Conservation (phyloP, 2,113 vertebrate species). For the Orientallactaga bullata region DNA sequence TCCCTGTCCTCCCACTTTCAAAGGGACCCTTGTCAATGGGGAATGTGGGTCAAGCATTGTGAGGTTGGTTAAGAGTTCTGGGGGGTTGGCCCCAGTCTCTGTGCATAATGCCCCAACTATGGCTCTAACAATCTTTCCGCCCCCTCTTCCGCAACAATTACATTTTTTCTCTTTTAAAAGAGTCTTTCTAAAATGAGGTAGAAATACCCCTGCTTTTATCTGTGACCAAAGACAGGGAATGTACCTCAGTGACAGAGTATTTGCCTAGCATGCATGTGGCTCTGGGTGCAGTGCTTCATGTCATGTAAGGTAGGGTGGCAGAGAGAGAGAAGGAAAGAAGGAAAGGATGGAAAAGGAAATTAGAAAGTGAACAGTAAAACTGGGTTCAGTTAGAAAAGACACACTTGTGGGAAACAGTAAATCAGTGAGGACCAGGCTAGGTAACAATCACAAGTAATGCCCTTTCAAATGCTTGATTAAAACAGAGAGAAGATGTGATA, state of each 20-base stretch:
- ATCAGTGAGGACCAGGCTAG: neutral
- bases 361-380: neutral
- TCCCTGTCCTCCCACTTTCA: too few relatives aligned
- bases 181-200: neutral
- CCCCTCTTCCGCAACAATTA: too few relatives aligned
- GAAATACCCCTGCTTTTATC: neutral
- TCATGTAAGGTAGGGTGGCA: neutral
- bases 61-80: too few relatives aligned
- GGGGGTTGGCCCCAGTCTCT: too few relatives aligned
- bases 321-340: neutral
- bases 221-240: neutral
- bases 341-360: neutral
- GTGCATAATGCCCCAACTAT: too few relatives aligned
- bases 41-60: too few relatives aligned
- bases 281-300: neutral
- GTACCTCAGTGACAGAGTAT: neutral
- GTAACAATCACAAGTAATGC: constrained; percentile 2
- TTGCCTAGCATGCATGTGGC: neutral
- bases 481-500: neutral
- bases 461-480: neutral
- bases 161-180: constrained; percentile 1
- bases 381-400: neutral
- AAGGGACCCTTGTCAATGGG: too few relatives aligned
- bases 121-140: too few relatives aligned
- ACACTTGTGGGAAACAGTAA: neutral